These are phyloP conservation scores for Hippocampus mohnikei DNA, from an alignment of 2,113 vertebrate species.

Conservation along the genomic window DNA sequence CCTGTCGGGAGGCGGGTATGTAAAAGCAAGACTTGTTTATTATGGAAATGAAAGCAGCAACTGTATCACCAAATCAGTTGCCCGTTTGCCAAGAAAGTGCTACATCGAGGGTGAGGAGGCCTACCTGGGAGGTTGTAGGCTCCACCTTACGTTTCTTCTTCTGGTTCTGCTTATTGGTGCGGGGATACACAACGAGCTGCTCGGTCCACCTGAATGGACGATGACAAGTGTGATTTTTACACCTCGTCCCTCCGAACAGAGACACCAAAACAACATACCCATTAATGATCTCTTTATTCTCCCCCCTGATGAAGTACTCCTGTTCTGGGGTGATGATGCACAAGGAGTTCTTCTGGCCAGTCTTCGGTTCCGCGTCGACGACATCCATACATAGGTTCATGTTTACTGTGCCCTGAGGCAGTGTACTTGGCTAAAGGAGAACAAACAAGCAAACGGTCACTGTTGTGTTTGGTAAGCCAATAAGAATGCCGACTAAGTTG, in stretches of 20 bases:
- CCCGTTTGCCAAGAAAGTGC: not conserved
- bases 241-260: not conserved
- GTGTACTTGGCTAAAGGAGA: slow-evolving; percentile 71
- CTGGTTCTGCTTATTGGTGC: slow-evolving; percentile 81
- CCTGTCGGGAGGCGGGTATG: slow-evolving; percentile 44
- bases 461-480: not conserved
- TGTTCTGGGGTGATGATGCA: slow-evolving; percentile 79
- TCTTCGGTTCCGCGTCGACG: slow-evolving; percentile 77
- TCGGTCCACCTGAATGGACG: slow-evolving; percentile 70
- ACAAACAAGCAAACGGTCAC: slow-evolving; percentile 11
- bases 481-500: not conserved
- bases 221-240: not conserved
- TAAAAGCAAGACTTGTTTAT: not conserved
- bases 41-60: not conserved
- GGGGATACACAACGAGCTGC: slow-evolving; percentile 75
- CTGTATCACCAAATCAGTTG: not conserved
- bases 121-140: slow-evolving; percentile 74
- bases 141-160: slow-evolving; percentile 82
- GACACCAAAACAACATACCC: slow-evolving; percentile 54
- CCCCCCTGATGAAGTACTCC: slow-evolving; percentile 79
- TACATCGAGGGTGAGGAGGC: not conserved
- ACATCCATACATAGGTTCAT: slow-evolving; percentile 79
- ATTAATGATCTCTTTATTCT: slow-evolving; percentile 80
- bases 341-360: slow-evolving; percentile 78
- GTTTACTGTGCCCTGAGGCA: slow-evolving; percentile 80